Evolutionary conservation across 2,888 invertebrate genomes (phyloP).

Genomic region (Ophion obscuratus): DNA sequence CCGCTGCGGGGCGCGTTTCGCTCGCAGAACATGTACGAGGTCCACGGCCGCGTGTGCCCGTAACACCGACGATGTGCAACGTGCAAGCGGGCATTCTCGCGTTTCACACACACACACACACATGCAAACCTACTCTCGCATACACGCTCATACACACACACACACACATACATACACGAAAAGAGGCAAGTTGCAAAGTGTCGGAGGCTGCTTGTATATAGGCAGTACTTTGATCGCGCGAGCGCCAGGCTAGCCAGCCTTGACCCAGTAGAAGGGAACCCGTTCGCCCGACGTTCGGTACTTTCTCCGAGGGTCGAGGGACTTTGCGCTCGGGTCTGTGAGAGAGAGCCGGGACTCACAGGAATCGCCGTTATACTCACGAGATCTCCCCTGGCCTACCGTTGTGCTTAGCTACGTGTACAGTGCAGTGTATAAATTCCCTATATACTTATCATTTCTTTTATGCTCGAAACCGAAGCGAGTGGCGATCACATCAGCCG

Average conservation of each 20-base stretch:
- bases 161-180: constrained; percentile 1
- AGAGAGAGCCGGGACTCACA: constrained; percentile 47
- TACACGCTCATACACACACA: no score
- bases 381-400: constrained; percentile 46
- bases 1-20: constrained; percentile 52
- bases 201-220: constrained; percentile 34
- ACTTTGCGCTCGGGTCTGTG: constrained; percentile 42
- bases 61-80: neutral
- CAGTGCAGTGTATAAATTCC: constrained; percentile 24
- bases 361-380: constrained; percentile 64
- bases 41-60: constrained; percentile 16
- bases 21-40: neutral
- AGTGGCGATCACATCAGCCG: neutral
- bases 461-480: neutral
- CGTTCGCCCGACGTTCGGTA: constrained; percentile 70
- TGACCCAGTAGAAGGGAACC: constrained; percentile 71
- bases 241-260: constrained; percentile 69
- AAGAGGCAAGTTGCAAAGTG: constrained; percentile 45
- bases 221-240: constrained; percentile 49
- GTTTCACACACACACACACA: constrained; percentile 2
- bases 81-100: constrained; percentile 10
- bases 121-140: neutral
- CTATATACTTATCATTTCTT: constrained; percentile 6
- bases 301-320: constrained; percentile 71
- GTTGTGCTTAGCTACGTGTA: constrained; percentile 46